Conservation (phyloP, 2,113 vertebrate genomes). For the Scomber scombrus region DNA sequence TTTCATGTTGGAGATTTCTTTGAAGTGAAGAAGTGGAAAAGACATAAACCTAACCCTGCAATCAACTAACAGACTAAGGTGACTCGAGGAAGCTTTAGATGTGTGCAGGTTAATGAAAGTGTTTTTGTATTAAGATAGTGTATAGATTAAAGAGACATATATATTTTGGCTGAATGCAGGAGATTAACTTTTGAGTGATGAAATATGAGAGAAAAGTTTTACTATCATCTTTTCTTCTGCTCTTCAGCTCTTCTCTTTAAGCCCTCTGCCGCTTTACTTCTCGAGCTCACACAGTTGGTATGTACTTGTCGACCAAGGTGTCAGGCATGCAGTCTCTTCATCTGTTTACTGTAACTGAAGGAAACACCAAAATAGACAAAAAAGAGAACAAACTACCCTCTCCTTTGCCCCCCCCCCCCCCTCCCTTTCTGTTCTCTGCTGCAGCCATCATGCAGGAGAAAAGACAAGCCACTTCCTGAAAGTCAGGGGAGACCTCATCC, state of each 20-base stretch:
- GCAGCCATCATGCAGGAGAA: conserved; percentile 55
- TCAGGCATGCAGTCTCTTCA: conserved; percentile 12
- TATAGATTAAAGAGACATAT: no score
- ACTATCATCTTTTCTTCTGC: no score
- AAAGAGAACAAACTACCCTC: not conserved
- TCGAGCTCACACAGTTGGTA: not conserved
- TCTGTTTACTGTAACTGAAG: conserved; percentile 30
- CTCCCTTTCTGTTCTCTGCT: conserved; percentile 30
- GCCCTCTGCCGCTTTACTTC: not conserved
- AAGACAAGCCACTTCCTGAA: conserved; percentile 70
- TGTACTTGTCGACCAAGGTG: conserved; percentile 1
- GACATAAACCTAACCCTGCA: no score
- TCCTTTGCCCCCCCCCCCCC: no score
- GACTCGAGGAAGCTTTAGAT: no score
- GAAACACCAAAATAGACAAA: conserved; percentile 31
- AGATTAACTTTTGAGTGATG: no score
- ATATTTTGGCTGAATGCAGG: no score
- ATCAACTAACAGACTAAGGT: no score
- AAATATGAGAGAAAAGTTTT: no score
- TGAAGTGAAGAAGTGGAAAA: not conserved
- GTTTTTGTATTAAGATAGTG: no score
- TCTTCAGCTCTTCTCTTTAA: not conserved
- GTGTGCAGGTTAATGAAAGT: not conserved
- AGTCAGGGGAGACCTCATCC: conserved; percentile 73
- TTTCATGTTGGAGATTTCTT: not conserved